Base-by-base conservation (phyloP, 2,797 vertebrate species). In the Chrosomus eos region DNA sequence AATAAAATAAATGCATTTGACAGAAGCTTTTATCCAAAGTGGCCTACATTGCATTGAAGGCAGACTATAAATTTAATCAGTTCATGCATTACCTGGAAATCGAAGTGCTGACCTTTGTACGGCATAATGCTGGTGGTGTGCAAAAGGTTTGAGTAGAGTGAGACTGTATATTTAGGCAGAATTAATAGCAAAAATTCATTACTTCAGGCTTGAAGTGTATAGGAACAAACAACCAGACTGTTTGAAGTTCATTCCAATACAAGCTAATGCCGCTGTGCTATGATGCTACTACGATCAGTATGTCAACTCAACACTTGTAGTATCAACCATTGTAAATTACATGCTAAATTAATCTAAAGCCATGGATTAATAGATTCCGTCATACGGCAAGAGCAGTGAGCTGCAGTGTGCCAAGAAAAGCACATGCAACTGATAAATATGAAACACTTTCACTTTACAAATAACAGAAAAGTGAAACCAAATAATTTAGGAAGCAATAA, bases 401-500 rank as follows among this genome's bases (percentile, higher is more conserved):
- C 33, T 28, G 10, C 16, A 55, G 19, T 51, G 14, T 26, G 51
- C 9, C 40, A 84, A 77, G 48, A 77, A 77, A 70, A 84, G 81
- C 48, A 79, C 55, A 78, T 73, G 86, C 90, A 91, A 91, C 85
- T 90, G 85, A 92, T 86, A 89, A 90, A 87, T 85, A 88, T 85
- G 81, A 84, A 81, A 90, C 48, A 80, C 84, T 88, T 86, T 68
- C 28, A 58, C 83, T 84, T 58, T 86, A 77, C 84, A 92, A 40
- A 51, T 91, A 62, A 88, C 76, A 90, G 88, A 91, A 91, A 90
- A 90, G 80, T 92, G 85, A 87, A 88, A 91, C 88, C 90, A 90
- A 92, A 87, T 93, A 90, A 91, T 90, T 90, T 83, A 91, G 91
- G 89, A 92, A 87, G 83, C 75, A 90, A 88, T 90, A 87, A 90